These are phyloP conservation scores for Ceratina japonica DNA, from an alignment of 1,140 invertebrate species.

Conservation along the genomic window DNA sequence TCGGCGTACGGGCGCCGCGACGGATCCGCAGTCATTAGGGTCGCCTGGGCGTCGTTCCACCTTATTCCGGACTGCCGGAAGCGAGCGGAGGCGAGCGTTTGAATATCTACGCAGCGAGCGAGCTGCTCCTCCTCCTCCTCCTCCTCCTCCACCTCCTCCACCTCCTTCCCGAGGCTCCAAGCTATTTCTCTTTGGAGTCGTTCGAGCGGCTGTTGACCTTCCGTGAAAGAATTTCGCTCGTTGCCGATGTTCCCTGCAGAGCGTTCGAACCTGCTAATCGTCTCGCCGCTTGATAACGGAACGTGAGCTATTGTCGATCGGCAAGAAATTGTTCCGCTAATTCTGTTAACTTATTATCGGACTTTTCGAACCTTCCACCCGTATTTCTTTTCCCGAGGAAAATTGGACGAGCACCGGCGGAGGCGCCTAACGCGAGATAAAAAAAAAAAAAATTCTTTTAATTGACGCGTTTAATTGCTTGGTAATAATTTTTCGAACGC, in stretches of 20 bases:
- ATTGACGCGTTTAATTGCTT: too few species aligned
- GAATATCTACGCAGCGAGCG: constrained; percentile 57
- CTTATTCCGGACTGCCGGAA: constrained; percentile 63
- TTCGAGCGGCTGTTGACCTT: constrained; percentile 25
- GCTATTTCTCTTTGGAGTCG: constrained; percentile 24
- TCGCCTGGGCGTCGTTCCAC: constrained; percentile 66
- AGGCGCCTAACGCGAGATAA: too few species aligned
- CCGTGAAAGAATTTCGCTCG: constrained; percentile 22
- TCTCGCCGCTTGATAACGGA: background rate
- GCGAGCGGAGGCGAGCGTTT: constrained; percentile 38
- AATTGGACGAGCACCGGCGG: too few species aligned
- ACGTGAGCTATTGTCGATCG: background rate
- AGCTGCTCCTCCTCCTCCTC: background rate
- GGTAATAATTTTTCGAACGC: too few species aligned
- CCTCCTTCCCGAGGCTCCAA: background rate
- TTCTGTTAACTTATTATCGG: background rate
- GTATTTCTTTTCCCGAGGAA: too few species aligned
- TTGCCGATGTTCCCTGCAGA: background rate
- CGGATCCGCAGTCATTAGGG: constrained; percentile 73
- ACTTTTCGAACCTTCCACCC: too few species aligned
- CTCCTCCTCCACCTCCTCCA: too few species aligned
- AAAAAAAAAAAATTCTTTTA: too few species aligned
- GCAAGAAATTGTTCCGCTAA: constrained; percentile 1
- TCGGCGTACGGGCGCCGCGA: constrained; percentile 66
- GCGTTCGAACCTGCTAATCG: background rate